Evolutionary conservation across 2,113 vertebrate genomes (phyloP).

Genomic region (Hyla sarda): DNA sequence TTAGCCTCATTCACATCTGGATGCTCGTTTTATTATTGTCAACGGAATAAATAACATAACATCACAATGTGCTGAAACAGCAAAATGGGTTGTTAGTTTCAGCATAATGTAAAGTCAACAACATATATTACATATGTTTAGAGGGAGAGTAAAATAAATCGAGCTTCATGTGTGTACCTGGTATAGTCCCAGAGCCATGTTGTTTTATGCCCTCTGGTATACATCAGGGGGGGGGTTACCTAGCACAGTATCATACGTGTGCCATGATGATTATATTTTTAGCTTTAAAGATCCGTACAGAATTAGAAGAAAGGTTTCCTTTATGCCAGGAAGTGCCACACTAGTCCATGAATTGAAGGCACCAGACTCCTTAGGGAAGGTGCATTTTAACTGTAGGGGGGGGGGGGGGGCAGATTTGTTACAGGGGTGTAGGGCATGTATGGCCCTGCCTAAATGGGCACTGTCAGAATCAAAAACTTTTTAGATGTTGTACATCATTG

Average conservation of each 20-base stretch:
- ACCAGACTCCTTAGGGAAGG: too few species aligned
- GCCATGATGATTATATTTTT: background rate
- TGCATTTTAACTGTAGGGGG: too few species aligned
- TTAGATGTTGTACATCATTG: too few species aligned
- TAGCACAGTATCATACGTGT: background rate
- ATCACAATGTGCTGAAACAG: conserved; percentile 1
- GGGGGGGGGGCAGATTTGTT: too few species aligned
- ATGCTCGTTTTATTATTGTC: background rate
- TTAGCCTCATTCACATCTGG: conserved; percentile 27
- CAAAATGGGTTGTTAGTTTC: background rate
- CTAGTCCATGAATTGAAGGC: too few species aligned
- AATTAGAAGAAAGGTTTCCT: too few species aligned
- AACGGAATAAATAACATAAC: background rate
- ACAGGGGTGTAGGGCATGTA: too few species aligned
- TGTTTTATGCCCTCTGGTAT: background rate
- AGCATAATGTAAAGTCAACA: background rate
- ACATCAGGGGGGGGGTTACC: background rate
- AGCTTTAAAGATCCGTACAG: too few species aligned
- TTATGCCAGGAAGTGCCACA: too few species aligned
- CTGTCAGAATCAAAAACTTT: too few species aligned
- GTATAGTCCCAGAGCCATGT: background rate
- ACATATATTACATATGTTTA: conserved; percentile 10
- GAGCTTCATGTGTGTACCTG: background rate
- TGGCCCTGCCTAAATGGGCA: too few species aligned
- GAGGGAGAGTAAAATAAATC: background rate